These are phyloP conservation scores for Kryptopterus vitreolus DNA, from an alignment of 2,797 vertebrate genomes.

Conservation along the genomic window DNA sequence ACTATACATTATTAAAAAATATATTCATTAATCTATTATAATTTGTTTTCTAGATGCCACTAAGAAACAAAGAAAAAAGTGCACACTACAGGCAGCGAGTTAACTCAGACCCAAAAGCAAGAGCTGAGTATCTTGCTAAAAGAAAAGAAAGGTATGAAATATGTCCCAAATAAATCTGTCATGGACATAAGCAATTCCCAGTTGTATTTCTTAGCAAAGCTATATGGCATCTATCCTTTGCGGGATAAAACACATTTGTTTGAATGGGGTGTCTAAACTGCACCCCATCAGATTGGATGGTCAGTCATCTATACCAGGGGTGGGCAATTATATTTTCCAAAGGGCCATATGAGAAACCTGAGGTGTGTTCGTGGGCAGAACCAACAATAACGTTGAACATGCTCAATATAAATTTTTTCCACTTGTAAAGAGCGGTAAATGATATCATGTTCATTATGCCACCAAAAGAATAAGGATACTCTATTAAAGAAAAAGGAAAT, in stretches of 20 bases:
- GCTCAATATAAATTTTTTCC: too few relatives aligned
- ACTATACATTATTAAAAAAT: background rate
- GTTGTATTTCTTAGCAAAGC: background rate
- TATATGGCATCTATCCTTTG: too few relatives aligned
- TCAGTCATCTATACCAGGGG: background rate
- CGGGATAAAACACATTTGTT: too few relatives aligned
- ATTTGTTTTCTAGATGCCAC: slow-evolving; percentile 15
- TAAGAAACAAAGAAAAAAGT: slow-evolving; percentile 18
- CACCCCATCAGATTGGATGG: background rate
- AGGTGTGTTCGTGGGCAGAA: too few relatives aligned
- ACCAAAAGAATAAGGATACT: too few relatives aligned
- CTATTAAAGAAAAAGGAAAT: too few relatives aligned
- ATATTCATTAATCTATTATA: background rate
- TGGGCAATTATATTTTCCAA: too few relatives aligned
- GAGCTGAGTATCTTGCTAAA: background rate
- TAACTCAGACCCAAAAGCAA: background rate
- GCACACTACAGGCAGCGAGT: background rate
- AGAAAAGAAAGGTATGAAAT: slow-evolving; percentile 19
- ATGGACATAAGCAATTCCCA: background rate
- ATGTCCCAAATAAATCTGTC: background rate
- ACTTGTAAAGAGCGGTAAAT: too few relatives aligned
- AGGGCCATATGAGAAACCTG: too few relatives aligned
- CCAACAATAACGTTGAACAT: too few relatives aligned
- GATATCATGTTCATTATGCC: too few relatives aligned
- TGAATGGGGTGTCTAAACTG: background rate